Conservation (phyloP, 2,888 invertebrate genomes). For the Laothoe populi region DNA sequence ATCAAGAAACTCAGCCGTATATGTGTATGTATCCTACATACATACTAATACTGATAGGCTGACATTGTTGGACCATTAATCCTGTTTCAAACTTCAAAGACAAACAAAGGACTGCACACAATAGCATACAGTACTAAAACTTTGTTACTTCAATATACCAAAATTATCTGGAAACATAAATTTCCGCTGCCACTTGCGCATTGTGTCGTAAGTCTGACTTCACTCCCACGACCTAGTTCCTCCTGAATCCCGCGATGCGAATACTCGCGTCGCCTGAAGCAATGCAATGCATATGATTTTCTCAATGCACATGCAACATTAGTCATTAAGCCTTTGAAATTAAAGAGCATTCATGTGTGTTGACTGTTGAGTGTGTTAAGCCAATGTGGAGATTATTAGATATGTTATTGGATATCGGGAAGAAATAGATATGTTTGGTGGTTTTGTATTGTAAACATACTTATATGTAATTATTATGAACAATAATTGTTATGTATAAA, state of each 20-base stretch:
- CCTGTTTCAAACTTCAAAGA: too few relatives aligned
- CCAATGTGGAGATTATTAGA: conserved; percentile 1
- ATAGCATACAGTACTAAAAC: too few relatives aligned
- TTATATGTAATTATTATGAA: neutral
- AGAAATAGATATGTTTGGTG: conserved; percentile 4
- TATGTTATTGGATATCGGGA: conserved; percentile 4
- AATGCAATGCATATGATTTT: conserved; percentile 63
- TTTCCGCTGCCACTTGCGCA: conserved; percentile 28
- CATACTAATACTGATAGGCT: too few relatives aligned
- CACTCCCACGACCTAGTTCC: conserved; percentile 68
- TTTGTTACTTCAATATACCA: conserved; percentile 10
- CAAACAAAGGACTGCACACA: neutral
- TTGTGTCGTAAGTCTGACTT: conserved; percentile 45
- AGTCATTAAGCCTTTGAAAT: conserved; percentile 7
- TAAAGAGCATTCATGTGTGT: conserved; percentile 16
- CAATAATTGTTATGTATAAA: neutral
- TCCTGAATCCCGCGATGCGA: conserved; percentile 54
- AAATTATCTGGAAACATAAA: conserved; percentile 20
- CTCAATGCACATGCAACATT: conserved; percentile 29
- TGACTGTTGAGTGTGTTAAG: neutral
- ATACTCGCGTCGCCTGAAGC: conserved; percentile 60
- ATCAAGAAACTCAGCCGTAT: too few relatives aligned
- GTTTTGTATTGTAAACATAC: neutral
- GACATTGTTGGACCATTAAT: too few relatives aligned
- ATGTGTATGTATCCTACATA: too few relatives aligned